These are phyloP conservation scores for Drosophila demipolita DNA, from an alignment of 2,888 invertebrate genomes.

Conservation along the genomic window DNA sequence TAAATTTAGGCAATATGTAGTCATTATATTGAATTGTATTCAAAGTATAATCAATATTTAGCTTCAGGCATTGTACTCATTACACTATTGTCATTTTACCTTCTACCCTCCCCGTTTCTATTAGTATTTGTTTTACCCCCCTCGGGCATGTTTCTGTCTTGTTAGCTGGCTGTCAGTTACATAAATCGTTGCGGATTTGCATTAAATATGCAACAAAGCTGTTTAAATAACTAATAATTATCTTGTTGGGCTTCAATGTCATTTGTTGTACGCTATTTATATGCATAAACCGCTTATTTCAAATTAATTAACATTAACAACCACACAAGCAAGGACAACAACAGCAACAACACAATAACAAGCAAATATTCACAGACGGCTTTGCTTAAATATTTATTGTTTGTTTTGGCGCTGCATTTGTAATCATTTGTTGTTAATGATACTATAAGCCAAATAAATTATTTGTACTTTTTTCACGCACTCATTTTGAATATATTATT, in stretches of 20 bases:
- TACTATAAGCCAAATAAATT: slow-evolving; percentile 71
- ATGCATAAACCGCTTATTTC: slow-evolving; percentile 74
- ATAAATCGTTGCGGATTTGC: slow-evolving; percentile 65
- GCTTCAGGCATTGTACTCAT: slow-evolving; percentile 42
- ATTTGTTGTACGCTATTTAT: slow-evolving; percentile 66
- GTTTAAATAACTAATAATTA: slow-evolving; percentile 80
- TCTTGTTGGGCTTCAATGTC: slow-evolving; percentile 73
- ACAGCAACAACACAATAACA: slow-evolving; percentile 8
- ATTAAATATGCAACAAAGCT: slow-evolving; percentile 71
- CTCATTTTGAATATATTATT: slow-evolving; percentile 28
- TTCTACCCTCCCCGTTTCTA: background rate
- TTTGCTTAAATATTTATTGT: slow-evolving; percentile 70
- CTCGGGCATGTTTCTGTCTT: background rate
- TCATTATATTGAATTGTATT: slow-evolving; percentile 1
- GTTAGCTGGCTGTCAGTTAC: slow-evolving; percentile 39
- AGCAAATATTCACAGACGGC: slow-evolving; percentile 39
- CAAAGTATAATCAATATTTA: slow-evolving; percentile 57
- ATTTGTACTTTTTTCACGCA: slow-evolving; percentile 48
- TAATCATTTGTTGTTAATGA: slow-evolving; percentile 71
- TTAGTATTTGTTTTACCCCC: background rate
- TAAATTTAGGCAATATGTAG: background rate
- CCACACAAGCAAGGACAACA: slow-evolving; percentile 29
- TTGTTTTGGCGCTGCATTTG: slow-evolving; percentile 45
- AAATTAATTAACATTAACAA: slow-evolving; percentile 78
- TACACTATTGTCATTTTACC: slow-evolving; percentile 34